Evolutionary conservation across 2,113 vertebrate genomes (phyloP), one percentile per base, ranked within the genome.

Genomic region (Rhizomys pruinosus): DNA sequence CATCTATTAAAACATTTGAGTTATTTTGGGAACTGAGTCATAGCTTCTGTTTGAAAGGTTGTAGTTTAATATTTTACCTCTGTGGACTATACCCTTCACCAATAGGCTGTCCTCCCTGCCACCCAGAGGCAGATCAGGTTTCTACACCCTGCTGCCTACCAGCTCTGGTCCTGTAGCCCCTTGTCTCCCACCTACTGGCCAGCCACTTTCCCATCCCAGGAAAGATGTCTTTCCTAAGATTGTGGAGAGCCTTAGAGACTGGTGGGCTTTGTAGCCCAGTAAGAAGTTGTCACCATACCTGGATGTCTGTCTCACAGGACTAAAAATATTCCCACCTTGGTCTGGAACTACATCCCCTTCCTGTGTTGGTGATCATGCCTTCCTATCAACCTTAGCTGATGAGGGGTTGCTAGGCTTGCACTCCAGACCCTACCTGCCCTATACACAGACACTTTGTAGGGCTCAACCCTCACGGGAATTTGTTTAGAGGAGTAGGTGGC

Each of bases 1-100:
- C 72, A 89, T 71, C 69, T 59, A 97, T 94, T 96, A 97, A 97
- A 97, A 27, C 69, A 13, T 92, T 84, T 66, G 77, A 72, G 76
- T 93, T 72, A 87, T 77, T 94, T 93, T 95, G 90, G 84, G 91
- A 95, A 68, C n/a, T 63, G 71, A 25, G 44, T 23, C 39, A 29
- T 87, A 61, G 55, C 55, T 78, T 95, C 80, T 93, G 32, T 47
- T 16, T 59, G 89, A 66, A 42, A 12, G 29, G 2, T 22, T 66
- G 0, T 61, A n/a, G 42, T 59, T 89, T 77, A 42, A 1, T 20
- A 1, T 73, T 55, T 11, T 0, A 0, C 87, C 23, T 22, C 37
- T 52, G 47, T 52, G 47, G 47, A 52, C 47, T 11, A 52, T 52
- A 4, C 64, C 66, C 44, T 42, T 37, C 12, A 4, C 57, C 29